Base-by-base conservation (phyloP, 92 coral and sea anemone species). In the Bergia sp. region DNA sequence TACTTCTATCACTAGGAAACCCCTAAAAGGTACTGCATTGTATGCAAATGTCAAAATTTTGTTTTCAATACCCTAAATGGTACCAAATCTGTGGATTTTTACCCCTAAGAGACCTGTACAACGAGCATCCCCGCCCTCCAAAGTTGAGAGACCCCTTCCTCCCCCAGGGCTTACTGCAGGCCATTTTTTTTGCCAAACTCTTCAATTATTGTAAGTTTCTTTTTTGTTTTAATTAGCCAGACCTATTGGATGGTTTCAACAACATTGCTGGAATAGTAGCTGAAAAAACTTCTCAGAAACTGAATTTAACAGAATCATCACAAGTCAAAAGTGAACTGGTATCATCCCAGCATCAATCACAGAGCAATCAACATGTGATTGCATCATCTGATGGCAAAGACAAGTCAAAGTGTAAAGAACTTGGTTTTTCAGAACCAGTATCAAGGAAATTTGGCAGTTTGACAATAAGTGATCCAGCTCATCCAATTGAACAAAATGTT, bases 191-290 rank as follows among this genome's bases (percentile, higher is more conserved):
- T 61, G 1, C 20, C 7, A 45, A 45, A 13, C 20, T 61, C 5
- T 15, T 61, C 20, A 18, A 61, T 16, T 16, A 61, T 16, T 3
- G 29, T 61, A 29, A 29, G 0, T 61, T 38, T 12, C 40, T 38
- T 74, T 41, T 12, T 39, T 42, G 8, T 37, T 40, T 38, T 38
- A 74, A 9, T 37, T 41, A 81, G 86, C 74, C 73, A 81, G 86
- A 81, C 37, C 11, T 81, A 53, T 65, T 81, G 86, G 74, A 81
- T 41, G 44, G 29, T 20, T 81, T 81, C 37, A 40, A 81, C 49
- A 81, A 16, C 10, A 40, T 38, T 57, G 38, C 50, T 61, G 86
- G 86, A 58, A 57, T 57, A 3, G 69, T 42, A 6, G 42, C 11
- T 65, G 47, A 81, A 39, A 43, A 41, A 39, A 21, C 74, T 81